Conservation (phyloP, 2,888 invertebrate species). For the Limnephilus marmoratus region DNA sequence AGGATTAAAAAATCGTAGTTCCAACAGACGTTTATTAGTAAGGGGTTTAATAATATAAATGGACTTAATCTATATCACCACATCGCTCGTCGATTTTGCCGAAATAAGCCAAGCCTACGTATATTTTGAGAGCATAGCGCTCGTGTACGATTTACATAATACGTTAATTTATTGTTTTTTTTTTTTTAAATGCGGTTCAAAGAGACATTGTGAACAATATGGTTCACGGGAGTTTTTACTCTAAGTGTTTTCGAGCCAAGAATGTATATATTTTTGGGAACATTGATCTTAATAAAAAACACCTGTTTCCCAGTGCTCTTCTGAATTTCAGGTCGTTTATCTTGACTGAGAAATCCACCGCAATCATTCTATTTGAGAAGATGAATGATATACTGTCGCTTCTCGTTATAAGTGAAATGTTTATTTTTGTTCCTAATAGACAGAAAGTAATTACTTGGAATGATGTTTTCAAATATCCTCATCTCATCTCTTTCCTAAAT, state of each 20-base stretch:
- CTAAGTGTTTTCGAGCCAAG: neutral
- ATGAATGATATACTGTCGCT: neutral
- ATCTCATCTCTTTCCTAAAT: neutral
- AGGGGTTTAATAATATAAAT: too few relatives aligned
- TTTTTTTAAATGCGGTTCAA: too few relatives aligned
- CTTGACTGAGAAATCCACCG: neutral
- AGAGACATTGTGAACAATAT: too few relatives aligned
- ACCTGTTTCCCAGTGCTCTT: neutral
- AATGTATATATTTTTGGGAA: neutral
- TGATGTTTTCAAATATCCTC: neutral
- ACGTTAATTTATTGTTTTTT: too few relatives aligned
- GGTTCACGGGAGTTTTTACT: neutral
- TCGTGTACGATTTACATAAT: too few relatives aligned
- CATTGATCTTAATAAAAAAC: neutral
- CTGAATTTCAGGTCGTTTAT: neutral
- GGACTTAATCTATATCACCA: too few relatives aligned
- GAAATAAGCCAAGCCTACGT: too few relatives aligned
- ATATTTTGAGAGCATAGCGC: too few relatives aligned
- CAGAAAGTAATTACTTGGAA: neutral
- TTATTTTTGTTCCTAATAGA: neutral
- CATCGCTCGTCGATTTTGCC: too few relatives aligned
- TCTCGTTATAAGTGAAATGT: neutral
- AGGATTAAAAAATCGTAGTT: too few relatives aligned
- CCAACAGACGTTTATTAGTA: too few relatives aligned
- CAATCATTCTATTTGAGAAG: neutral